Evolutionary conservation across 92 coral and sea anemone species (phyloP).

Genomic region (Desmophyllum pertusum): DNA sequence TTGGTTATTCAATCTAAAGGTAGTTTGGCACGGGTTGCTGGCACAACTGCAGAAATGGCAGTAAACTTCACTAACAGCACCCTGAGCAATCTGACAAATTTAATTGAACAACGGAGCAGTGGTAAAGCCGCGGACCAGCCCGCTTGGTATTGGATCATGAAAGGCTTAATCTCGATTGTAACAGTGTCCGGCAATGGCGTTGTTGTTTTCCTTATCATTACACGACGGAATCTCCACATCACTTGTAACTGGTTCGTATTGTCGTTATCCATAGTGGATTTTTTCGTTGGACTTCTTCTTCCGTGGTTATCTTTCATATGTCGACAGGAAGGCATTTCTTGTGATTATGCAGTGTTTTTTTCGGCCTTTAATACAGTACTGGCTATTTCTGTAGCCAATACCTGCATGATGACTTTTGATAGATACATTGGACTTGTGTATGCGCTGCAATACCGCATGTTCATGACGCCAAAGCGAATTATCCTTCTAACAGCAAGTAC

Average conservation of each 20-base stretch:
- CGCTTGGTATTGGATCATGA: conserved; percentile 5
- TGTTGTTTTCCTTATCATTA: background rate
- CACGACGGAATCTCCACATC: background rate
- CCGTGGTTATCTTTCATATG: background rate
- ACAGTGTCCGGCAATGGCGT: conserved; percentile 1
- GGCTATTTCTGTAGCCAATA: conserved; percentile 43
- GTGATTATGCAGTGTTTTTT: background rate
- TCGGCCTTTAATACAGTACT: conserved; percentile 19
- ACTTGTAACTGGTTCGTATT: conserved; percentile 12
- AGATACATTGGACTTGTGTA: conserved; percentile 44
- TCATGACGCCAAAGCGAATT: conserved; percentile 26
- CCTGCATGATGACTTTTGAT: conserved; percentile 50
- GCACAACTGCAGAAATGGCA: background rate
- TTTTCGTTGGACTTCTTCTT: conserved; percentile 1
- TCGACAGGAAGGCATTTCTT: background rate
- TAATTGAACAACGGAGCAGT: background rate
- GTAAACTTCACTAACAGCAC: background rate
- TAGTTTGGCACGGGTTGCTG: background rate
- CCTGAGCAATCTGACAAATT: background rate
- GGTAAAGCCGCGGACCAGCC: background rate
- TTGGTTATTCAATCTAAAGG: background rate
- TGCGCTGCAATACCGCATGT: conserved; percentile 36
- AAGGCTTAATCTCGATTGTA: background rate
- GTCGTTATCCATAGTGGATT: background rate
- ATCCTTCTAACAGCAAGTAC: background rate